These are phyloP conservation scores for Branchinecta lindahli DNA, from an alignment of 1,140 invertebrate species.

Conservation along the genomic window DNA sequence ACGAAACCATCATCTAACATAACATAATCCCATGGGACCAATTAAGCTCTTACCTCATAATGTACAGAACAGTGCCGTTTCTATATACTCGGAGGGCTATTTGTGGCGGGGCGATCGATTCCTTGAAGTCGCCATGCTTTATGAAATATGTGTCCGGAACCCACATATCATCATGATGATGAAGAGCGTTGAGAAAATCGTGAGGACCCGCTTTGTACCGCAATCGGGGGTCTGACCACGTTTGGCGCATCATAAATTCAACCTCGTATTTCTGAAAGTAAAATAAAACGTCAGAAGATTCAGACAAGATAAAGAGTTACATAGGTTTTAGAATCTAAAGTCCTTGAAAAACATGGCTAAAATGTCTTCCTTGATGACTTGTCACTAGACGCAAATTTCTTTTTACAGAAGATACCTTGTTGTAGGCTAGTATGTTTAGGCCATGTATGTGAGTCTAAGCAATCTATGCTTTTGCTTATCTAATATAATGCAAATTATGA, in stretches of 20 bases:
- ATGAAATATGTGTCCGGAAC: conserved; percentile 86
- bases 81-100: conserved; percentile 74
- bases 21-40: no score
- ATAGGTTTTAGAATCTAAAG: neutral
- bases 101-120: conserved; percentile 74
- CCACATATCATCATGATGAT: conserved; percentile 77
- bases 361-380: neutral
- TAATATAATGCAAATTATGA: no score
- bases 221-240: conserved; percentile 73
- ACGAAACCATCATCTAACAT: no score
- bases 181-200: conserved; percentile 72
- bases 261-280: conserved; percentile 77
- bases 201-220: conserved; percentile 67
- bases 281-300: conserved; percentile 9
- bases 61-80: conserved; percentile 80
- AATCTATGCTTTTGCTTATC: no score
- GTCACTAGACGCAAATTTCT: neutral
- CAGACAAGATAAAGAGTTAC: neutral
- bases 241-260: conserved; percentile 74
- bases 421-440: no score
- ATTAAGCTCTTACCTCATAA: conserved; percentile 51
- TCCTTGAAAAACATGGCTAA: neutral
- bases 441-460: no score
- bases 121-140: conserved; percentile 86
- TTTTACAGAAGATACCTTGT: no score